Base-by-base conservation (phyloP, 2,797 vertebrate genomes). In the Cyclopterus lumpus region DNA sequence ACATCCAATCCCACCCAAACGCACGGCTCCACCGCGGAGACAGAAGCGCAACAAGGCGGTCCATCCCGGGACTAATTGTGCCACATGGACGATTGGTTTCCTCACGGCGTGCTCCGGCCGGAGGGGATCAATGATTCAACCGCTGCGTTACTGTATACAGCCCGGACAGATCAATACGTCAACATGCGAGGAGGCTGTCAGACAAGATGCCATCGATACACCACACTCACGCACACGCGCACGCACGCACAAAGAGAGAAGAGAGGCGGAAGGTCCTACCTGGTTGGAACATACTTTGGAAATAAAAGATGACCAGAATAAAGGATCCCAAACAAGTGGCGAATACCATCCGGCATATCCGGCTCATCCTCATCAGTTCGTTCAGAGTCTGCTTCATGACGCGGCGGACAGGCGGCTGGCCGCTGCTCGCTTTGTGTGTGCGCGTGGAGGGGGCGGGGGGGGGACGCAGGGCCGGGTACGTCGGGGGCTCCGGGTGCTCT, bases 251-350 rank as follows among this genome's bases (percentile, higher is more conserved):
- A 6, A 24, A 14, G 18, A 59, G 4, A 76, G 14, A 55, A 49
- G 57, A 67, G 66, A 78, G 9, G 68, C 68, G 55, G 57, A 42
- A 61, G 61, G 69, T 94, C 97, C 96, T 98, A 99, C 97, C 97
- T 98, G 97, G 97, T 71, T 97, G 97, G 92, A 98, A 98, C 97
- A 97, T 98, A 98, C 97, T 99, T 98, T 98, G 97, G 95, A 98
- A 98, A 96, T 98, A 99, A 95, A 99, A 99, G 96, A 98, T 96
- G 95, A 98, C 97, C 94, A 99, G 95, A 90, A 98, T 95, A 94
- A 98, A 97, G 88, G 97, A 99, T 94, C 97, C 97, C 89, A 99
- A 93, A 95, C 97, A 99, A 95, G 97, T 99, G 94, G 96, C 97
- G 90, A 98, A 94, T 86, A 97, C 93, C 97, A 99, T 97, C 93